Evolutionary conservation across 1,140 invertebrate species (phyloP), one percentile per base, ranked within the genome.

Genomic region (Drosophila arizonae): DNA sequence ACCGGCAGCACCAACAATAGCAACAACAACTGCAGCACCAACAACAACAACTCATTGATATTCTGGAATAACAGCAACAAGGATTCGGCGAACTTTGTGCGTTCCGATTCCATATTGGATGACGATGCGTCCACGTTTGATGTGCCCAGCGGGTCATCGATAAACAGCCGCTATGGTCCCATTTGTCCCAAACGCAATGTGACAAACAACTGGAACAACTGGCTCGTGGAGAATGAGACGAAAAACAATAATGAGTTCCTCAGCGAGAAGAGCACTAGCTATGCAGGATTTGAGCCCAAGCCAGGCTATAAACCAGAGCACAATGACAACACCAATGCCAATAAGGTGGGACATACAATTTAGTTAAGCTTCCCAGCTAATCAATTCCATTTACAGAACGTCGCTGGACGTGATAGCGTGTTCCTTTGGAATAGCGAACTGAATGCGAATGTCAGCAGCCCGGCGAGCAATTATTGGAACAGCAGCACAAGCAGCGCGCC

Each of bases 101-200:
- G 94, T 58, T 93, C 94, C 21, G 94, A 95, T 84, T 93, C 94
- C 24, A 93, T 95, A 76, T 87, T 95, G 67, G 94, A 95, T 30
- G 95, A 95, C 58, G 95, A 95, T 78, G 95, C 95, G 77, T 94
- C 96, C 46, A 95, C 96, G 4, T 96, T 96, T 91, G 96, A 96
- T 82, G 93, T 94, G 15, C 94, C 95, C 24, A 90, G 94, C 17
- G 94, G 94, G 17, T 72, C 78, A 15, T 68, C 81, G 1, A 61
- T 89, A 17, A 73, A 80, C 26, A 96, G 94, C 80, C 96, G 96
- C 91, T 96, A 95, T 85, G 96, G 96, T 11, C 96, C 96, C 1
- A 97, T 97, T 72, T 96, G 95, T n/a, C 93, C 95, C 70, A 92
- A 95, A 85, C 93, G 76, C 28, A 71, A 46, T 21, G 15, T 72